Evolutionary conservation across 1,140 invertebrate species (phyloP).

Genomic region (Lordiphosa stackelbergi): DNA sequence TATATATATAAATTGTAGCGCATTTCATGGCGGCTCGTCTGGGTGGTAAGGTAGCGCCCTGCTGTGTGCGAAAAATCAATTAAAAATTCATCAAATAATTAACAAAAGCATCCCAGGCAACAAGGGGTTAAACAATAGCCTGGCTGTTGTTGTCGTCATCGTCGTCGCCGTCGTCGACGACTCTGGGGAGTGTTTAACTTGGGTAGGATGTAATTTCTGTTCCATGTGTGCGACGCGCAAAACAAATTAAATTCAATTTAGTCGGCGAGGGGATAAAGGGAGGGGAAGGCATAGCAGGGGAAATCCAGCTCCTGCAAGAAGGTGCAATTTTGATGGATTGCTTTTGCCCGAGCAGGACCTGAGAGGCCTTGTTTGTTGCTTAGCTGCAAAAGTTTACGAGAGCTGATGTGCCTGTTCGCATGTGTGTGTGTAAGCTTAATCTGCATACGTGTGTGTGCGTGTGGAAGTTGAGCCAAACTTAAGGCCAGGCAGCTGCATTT

Average conservation of each 20-base stretch:
- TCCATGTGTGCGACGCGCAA: conserved; percentile 64
- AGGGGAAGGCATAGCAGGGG: conserved; percentile 1
- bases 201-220: conserved; percentile 53
- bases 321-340: conserved; percentile 77
- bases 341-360: conserved; percentile 46
- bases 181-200: conserved; percentile 70
- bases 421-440: conserved; percentile 23
- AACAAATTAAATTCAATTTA: conserved; percentile 76
- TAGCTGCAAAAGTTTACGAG: conserved; percentile 71
- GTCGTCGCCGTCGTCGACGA: conserved; percentile 2
- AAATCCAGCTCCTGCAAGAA: conserved; percentile 56
- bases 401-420: conserved; percentile 34
- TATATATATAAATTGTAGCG: conserved; percentile 31
- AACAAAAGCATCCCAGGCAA: conserved; percentile 68
- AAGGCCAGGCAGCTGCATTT: conserved; percentile 71
- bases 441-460: conserved; percentile 32
- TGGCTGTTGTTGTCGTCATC: conserved; percentile 13
- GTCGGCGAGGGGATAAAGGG: conserved; percentile 42
- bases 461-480: conserved; percentile 53
- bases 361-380: conserved; percentile 66
- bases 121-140: conserved; percentile 69
- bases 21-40: conserved; percentile 38
- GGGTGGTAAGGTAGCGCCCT: conserved; percentile 34
- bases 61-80: conserved; percentile 76
- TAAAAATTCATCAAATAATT: conserved; percentile 77